Evolutionary conservation across 2,888 invertebrate species (phyloP).

Genomic region (Gnatocerus cornutus): DNA sequence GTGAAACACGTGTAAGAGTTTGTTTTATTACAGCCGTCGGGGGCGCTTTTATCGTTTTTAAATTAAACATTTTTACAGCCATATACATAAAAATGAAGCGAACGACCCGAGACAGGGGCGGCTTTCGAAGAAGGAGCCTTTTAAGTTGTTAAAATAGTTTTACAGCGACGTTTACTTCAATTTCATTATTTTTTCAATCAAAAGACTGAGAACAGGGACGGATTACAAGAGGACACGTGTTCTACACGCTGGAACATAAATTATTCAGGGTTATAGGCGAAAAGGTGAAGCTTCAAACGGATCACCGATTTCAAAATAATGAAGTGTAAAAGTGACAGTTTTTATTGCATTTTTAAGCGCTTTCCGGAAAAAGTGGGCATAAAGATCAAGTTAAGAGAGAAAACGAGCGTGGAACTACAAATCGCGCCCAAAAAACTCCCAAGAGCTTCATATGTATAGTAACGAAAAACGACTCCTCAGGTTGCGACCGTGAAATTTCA

Average conservation of each 20-base stretch:
- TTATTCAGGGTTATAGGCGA: conserved; percentile 7
- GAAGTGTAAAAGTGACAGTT: conserved; percentile 7
- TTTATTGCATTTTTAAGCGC: conserved; percentile 9
- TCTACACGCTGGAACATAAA: conserved; percentile 3
- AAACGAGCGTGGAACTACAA: background rate
- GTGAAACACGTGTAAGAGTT: conserved; percentile 44
- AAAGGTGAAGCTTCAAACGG: conserved; percentile 18
- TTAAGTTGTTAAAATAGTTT: conserved; percentile 24
- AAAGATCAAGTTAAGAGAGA: background rate
- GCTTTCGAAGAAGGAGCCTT: background rate
- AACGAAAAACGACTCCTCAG: background rate
- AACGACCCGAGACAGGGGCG: conserved; percentile 11
- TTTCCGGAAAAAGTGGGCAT: background rate
- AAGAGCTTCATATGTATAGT: background rate
- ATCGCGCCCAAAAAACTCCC: background rate
- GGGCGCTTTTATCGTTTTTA: conserved; percentile 51
- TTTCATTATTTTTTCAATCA: conserved; percentile 20
- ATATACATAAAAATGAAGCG: conserved; percentile 41
- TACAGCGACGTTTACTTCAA: conserved; percentile 10
- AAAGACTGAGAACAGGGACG: background rate
- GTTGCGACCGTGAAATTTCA: background rate
- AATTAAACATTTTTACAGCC: conserved; percentile 51
- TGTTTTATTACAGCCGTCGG: conserved; percentile 50
- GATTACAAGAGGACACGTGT: conserved; percentile 11
- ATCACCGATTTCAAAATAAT: conserved; percentile 12